Percentiles rank a stretch among this genome's conserved stretches.
These are phyloP conservation scores for Sebastes vulpes DNA, from an alignment of 2,797 vertebrate genomes.

Conservation along the genomic window DNA sequence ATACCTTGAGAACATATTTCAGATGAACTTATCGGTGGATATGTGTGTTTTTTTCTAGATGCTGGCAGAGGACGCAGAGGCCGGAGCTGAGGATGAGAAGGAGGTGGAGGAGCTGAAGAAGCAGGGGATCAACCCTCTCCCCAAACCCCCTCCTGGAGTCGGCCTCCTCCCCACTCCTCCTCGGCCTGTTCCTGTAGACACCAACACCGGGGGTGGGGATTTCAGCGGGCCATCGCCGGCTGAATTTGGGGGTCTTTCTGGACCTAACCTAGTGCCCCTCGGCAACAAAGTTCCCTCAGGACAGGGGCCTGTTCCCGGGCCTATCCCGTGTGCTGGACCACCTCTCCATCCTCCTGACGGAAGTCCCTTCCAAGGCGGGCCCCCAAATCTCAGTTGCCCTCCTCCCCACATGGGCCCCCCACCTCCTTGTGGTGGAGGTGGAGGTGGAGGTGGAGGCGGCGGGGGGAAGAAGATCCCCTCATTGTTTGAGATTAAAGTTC, in stretches of 20 bases:
- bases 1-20: not conserved
- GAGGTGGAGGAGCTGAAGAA: slow-evolving; percentile 98
- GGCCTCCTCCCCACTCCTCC: slow-evolving; percentile 94
- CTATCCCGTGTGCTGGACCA: slow-evolving; percentile 68
- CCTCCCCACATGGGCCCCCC: slow-evolving; percentile 87
- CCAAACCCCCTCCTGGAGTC: slow-evolving; percentile 95
- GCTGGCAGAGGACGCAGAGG: slow-evolving; percentile 95
- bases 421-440: slow-evolving; percentile 62
- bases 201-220: slow-evolving; percentile 69
- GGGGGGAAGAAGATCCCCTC: slow-evolving; percentile 93
- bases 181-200: slow-evolving; percentile 82
- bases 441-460: slow-evolving; percentile 44
- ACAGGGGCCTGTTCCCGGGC: slow-evolving; percentile 61
- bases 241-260: slow-evolving; percentile 76
- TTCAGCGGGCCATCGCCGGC: slow-evolving; percentile 58
- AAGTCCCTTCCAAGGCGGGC: slow-evolving; percentile 72
- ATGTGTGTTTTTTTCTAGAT: slow-evolving; percentile 82
- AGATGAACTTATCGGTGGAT: not conserved
- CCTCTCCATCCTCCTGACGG: slow-evolving; percentile 75
- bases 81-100: slow-evolving; percentile 95
- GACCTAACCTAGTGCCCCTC: slow-evolving; percentile 68
- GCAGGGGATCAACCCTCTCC: slow-evolving; percentile 96
- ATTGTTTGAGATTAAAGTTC: slow-evolving; percentile 95
- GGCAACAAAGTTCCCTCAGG: slow-evolving; percentile 61
- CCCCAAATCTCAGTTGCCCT: slow-evolving; percentile 76